phyloP scores from a whole-genome alignment of 2,113 vertebrate genomes.

The Megalops atlanticus region DNA sequence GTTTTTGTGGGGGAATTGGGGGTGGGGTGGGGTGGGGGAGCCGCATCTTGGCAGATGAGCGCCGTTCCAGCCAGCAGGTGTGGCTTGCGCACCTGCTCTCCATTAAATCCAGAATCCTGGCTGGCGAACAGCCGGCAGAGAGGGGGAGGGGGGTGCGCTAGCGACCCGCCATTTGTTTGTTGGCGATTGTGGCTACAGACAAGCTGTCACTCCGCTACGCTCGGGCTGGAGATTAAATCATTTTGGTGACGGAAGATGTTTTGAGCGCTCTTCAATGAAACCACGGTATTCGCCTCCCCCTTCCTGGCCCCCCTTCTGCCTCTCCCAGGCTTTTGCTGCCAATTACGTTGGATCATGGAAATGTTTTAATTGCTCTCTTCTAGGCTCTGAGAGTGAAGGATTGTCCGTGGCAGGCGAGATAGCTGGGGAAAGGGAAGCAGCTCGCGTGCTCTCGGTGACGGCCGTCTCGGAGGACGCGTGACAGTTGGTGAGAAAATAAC shows the following conservation, averaged over 20 bases:
- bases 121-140: slow-evolving; percentile 38
- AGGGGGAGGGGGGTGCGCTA: neutral
- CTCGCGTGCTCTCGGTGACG: slow-evolving; percentile 21
- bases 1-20: neutral
- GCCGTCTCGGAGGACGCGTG: too few species aligned
- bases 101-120: slow-evolving; percentile 75
- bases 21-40: neutral
- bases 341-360: neutral
- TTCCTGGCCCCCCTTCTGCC: neutral
- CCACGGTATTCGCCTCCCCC: too few species aligned
- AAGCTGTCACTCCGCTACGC: neutral
- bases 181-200: neutral
- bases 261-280: neutral
- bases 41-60: too few species aligned
- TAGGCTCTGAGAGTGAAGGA: neutral
- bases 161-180: too few species aligned
- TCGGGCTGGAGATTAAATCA: neutral
- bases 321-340: neutral
- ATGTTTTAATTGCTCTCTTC: slow-evolving; percentile 12
- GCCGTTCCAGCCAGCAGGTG: slow-evolving; percentile 19
- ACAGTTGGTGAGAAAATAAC: neutral
- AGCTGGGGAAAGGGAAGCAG: slow-evolving; percentile 55
- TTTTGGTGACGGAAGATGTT: neutral
- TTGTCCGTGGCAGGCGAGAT: slow-evolving; percentile 52
- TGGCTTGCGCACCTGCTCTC: slow-evolving; percentile 80